phyloP scores from a whole-genome alignment of 2,888 invertebrate genomes.

The Sisyra terminalis region DNA sequence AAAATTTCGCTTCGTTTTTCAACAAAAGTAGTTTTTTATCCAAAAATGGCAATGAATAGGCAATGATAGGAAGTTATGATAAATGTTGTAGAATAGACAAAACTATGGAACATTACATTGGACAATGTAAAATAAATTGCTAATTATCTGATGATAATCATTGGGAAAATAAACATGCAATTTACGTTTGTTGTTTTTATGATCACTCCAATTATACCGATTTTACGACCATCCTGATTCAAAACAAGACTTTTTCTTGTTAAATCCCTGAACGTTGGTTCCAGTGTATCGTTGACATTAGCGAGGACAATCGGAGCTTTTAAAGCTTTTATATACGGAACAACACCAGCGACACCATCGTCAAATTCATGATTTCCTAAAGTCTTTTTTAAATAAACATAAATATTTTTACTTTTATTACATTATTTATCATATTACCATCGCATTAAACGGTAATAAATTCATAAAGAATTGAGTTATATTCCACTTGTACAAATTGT shows the following conservation, averaged over 20 bases:
- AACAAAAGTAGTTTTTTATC: too few species aligned
- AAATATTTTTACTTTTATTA: too few species aligned
- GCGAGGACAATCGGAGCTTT: constrained; percentile 52
- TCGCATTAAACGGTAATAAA: constrained; percentile 51
- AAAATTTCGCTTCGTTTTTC: too few species aligned
- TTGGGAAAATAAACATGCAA: too few species aligned
- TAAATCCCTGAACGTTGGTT: constrained; percentile 43
- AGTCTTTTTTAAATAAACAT: constrained; percentile 39
- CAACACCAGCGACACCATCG: constrained; percentile 49
- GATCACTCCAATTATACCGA: constrained; percentile 62
- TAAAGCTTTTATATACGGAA: constrained; percentile 48
- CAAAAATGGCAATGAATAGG: too few species aligned
- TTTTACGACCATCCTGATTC: constrained; percentile 40
- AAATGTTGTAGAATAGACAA: too few species aligned
- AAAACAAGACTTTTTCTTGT: constrained; percentile 48
- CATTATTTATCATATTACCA: too few species aligned
- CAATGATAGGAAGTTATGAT: too few species aligned
- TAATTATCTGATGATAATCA: too few species aligned
- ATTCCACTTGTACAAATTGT: constrained; percentile 55
- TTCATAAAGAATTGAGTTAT: constrained; percentile 62
- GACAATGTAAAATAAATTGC: too few species aligned
- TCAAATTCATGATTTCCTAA: constrained; percentile 84
- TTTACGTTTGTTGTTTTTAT: neutral
- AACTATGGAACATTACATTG: too few species aligned
- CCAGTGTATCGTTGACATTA: constrained; percentile 54